Evolutionary conservation across 2,797 vertebrate genomes (phyloP), one percentile per base, ranked within the genome.

Genomic region (Falco novaeseelandiae): DNA sequence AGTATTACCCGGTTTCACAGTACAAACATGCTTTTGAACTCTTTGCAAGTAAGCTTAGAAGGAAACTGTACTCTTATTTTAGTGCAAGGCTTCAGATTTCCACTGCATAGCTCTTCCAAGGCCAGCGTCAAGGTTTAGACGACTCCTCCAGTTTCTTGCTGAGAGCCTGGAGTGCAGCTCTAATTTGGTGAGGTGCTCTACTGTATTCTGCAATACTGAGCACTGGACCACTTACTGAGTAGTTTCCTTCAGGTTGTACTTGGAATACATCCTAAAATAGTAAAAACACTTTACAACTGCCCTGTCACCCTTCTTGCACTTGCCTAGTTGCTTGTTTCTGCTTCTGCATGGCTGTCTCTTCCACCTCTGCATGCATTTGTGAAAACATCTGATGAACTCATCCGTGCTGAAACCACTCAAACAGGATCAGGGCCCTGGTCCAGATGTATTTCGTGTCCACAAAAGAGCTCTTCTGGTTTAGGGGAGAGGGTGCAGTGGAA

Each of bases 31-130:
- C 6, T 36, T 72, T 30, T 59, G 21, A 58, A 20, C 9, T 52
- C 30, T 70, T 74, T n/a, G 4, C 21, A 54, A 58, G 12, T 66
- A 79, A 36, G 3, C 27, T 66, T 67, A 62, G 42, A 83, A 46
- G 15, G 21, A 27, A 48, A n/a, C 19, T 32, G 5, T 32, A 21
- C 34, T 71, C 10, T 48, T 30, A 51, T 30, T 54, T 30, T 32
- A 34, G 30, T 15, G 10, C 4, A 72, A 67, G 38, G 29, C 36
- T 79, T 84, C 7, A 34, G 25, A 27, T 71, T 80, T 58, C 14
- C 15, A 7, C 29, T 74, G 16, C 0, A 1, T 71, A 10, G 4
- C 17, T 65, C 23, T 78, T 61, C 25, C 0, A 1, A 86, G 29
- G 14, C 12, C 19, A 48, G 36, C 30, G 62, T 22, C 13, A 16